These are phyloP conservation scores for Lasius fuliginosus DNA, from an alignment of 2,888 invertebrate species.

Conservation along the genomic window DNA sequence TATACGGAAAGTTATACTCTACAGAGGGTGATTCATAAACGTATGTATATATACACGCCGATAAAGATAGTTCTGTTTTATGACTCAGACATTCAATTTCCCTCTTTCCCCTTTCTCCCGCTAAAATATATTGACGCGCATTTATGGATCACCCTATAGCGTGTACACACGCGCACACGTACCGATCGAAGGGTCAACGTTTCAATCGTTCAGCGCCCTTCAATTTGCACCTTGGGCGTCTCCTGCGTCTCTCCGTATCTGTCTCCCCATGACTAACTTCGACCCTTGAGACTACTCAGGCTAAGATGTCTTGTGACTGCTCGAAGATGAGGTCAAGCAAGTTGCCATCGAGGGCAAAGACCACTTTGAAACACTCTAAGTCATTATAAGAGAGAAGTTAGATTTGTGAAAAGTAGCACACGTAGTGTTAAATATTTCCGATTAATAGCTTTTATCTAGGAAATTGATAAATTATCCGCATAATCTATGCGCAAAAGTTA, in stretches of 20 bases:
- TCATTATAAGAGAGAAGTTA: conserved; percentile 22
- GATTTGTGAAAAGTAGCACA: not conserved
- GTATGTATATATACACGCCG: not conserved
- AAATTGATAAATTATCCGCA: not conserved
- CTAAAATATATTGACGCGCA: not conserved
- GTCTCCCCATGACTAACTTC: conserved; percentile 39
- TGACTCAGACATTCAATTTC: not conserved
- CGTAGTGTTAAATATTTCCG: not conserved
- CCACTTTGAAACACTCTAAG: conserved; percentile 28
- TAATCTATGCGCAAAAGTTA: not conserved
- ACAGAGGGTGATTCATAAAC: conserved; percentile 7
- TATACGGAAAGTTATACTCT: conserved; percentile 22
- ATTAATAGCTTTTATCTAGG: conserved; percentile 5
- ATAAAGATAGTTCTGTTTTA: not conserved
- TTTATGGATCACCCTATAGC: conserved; percentile 19
- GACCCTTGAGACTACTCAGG: conserved; percentile 51
- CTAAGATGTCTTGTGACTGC: conserved; percentile 49
- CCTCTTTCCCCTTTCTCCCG: not conserved
- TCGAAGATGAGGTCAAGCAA: conserved; percentile 41
- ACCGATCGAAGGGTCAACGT: conserved; percentile 23
- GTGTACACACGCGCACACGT: not conserved
- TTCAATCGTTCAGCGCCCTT: conserved; percentile 39
- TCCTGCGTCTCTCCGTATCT: conserved; percentile 27
- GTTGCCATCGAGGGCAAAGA: conserved; percentile 30
- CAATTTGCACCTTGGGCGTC: conserved; percentile 49